Evolutionary conservation across 30 jellyfish, hydroid and myxozoan species (phyloP).

Genomic region (Euphysa ruthae): DNA sequence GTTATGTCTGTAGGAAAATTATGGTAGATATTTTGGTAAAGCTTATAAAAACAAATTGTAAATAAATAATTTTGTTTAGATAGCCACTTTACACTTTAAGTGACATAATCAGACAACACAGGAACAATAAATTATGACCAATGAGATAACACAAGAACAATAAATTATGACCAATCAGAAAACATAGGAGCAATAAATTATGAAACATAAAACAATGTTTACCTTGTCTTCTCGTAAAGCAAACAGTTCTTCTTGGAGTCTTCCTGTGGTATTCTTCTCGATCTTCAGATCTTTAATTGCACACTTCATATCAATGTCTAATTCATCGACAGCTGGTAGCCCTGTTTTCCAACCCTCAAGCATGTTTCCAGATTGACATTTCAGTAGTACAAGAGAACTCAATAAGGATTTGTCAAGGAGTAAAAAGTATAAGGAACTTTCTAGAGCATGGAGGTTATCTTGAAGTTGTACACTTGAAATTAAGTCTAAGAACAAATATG

Average conservation of each 20-base stretch:
- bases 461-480: conserved; percentile 24
- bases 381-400: conserved; percentile 65
- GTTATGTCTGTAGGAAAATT: too few species aligned
- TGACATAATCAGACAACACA: too few species aligned
- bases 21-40: too few species aligned
- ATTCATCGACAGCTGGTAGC: conserved; percentile 47
- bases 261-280: conserved; percentile 51
- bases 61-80: too few species aligned
- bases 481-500: background rate
- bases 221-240: conserved; percentile 54
- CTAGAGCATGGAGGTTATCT: conserved; percentile 56
- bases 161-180: too few species aligned
- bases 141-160: too few species aligned
- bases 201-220: too few species aligned
- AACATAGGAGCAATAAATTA: too few species aligned
- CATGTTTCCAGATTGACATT: conserved; percentile 57
- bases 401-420: conserved; percentile 92
- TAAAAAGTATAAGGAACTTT: conserved; percentile 70
- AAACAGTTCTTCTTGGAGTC: conserved; percentile 52
- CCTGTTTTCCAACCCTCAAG: conserved; percentile 57
- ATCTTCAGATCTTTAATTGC: conserved; percentile 59
- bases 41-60: too few species aligned
- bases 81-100: too few species aligned
- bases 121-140: too few species aligned
- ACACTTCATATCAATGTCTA: conserved; percentile 38